Evolutionary conservation across 1,140 invertebrate species (phyloP).

Genomic region (Leucophenga varia): DNA sequence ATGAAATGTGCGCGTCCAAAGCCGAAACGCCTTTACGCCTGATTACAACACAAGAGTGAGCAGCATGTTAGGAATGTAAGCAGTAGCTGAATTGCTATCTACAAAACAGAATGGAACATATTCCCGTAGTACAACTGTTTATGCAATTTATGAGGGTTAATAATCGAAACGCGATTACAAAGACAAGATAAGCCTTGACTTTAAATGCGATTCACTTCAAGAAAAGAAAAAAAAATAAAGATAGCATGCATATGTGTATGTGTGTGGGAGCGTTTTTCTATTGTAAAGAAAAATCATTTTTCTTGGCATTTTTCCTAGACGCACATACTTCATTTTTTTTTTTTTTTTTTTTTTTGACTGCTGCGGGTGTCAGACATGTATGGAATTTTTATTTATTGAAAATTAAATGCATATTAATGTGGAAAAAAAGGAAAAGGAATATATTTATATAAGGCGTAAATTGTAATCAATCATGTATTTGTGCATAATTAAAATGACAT

Average conservation of each 20-base stretch:
- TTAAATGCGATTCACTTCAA: no score
- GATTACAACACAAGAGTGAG: conserved; percentile 15
- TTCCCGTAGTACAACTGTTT: not conserved
- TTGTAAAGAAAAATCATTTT: conserved; percentile 25
- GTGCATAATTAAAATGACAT: no score
- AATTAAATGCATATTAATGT: no score
- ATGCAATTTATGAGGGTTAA: conserved; percentile 45
- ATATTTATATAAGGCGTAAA: no score
- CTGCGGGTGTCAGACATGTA: conserved; percentile 25
- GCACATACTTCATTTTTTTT: not conserved
- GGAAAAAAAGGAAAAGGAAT: no score
- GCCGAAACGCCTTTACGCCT: not conserved
- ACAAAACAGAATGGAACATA: not conserved
- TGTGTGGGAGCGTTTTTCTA: no score
- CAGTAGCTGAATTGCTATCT: conserved; percentile 20
- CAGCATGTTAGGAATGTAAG: conserved; percentile 6
- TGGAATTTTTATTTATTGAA: no score
- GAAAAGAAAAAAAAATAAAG: no score
- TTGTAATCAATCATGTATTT: no score
- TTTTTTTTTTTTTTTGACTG: conserved; percentile 4
- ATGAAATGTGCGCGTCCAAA: conserved; percentile 20
- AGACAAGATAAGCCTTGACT: conserved; percentile 32
- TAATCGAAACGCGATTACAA: conserved; percentile 44
- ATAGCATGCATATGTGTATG: no score
- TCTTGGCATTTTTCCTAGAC: no score